These are phyloP conservation scores for Hemitrygon akajei DNA, from an alignment of 2,797 vertebrate species.

Conservation along the genomic window DNA sequence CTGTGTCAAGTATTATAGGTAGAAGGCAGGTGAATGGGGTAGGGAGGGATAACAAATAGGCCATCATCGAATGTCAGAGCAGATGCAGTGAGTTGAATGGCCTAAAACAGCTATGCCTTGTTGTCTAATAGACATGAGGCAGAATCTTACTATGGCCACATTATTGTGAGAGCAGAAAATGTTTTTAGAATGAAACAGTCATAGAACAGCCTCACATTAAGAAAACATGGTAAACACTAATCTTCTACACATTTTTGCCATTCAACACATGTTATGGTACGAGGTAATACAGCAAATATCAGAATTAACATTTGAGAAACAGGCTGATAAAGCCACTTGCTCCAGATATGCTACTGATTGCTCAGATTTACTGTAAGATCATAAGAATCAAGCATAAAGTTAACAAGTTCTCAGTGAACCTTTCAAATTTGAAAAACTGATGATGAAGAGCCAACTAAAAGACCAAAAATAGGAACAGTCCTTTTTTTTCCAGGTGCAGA, in stretches of 20 bases:
- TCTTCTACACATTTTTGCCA: not conserved
- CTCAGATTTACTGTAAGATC: not conserved
- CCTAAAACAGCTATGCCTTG: too few species aligned
- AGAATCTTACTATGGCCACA: constrained; percentile 42
- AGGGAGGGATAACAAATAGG: too few species aligned
- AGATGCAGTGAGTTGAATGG: too few species aligned
- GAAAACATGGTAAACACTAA: constrained; percentile 12
- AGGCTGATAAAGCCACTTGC: not conserved
- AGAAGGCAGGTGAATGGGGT: too few species aligned
- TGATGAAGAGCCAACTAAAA: not conserved
- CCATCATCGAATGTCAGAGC: too few species aligned
- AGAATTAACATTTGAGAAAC: constrained; percentile 5
- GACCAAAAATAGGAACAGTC: not conserved
- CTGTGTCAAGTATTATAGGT: too few species aligned
- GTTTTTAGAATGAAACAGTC: not conserved
- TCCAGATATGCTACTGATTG: not conserved
- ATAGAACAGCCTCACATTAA: not conserved
- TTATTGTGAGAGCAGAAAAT: constrained; percentile 36
- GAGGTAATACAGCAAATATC: not conserved
- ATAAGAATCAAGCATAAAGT: not conserved
- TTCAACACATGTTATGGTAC: not conserved
- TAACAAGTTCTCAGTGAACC: not conserved
- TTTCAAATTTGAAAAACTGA: constrained; percentile 15
- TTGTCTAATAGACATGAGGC: constrained; percentile 42
- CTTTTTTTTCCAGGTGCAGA: not conserved